Conservation (phyloP, 2,888 invertebrate species). For the Agonum fuliginosum region DNA sequence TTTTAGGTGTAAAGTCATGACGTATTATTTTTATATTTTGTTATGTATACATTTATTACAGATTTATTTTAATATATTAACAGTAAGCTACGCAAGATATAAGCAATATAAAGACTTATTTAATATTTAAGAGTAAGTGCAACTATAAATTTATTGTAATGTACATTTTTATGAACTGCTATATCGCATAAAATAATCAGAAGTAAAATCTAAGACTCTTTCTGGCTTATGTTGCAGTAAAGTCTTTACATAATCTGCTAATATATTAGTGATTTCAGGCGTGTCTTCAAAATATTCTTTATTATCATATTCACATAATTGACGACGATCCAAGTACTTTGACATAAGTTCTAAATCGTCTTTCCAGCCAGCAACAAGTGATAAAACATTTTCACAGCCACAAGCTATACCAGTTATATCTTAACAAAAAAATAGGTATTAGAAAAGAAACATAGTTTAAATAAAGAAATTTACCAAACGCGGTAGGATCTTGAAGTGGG, state of each 20-base stretch:
- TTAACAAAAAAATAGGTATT: background rate
- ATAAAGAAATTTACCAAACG: background rate
- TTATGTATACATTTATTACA: slow-evolving; percentile 23
- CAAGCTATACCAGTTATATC: background rate
- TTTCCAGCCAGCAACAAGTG: slow-evolving; percentile 75
- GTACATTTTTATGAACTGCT: slow-evolving; percentile 64
- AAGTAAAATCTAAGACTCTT: slow-evolving; percentile 75
- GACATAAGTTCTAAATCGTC: slow-evolving; percentile 78
- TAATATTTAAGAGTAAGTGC: background rate
- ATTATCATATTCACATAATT: slow-evolving; percentile 73
- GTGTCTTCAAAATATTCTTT: slow-evolving; percentile 77
- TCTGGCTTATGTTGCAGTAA: slow-evolving; percentile 76
- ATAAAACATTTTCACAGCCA: slow-evolving; percentile 70
- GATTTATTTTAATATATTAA: slow-evolving; percentile 41
- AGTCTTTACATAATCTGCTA: slow-evolving; percentile 78
- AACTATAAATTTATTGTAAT: background rate
- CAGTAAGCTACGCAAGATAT: background rate
- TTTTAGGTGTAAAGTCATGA: background rate
- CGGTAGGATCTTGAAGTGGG: slow-evolving; percentile 71
- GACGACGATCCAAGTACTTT: slow-evolving; percentile 77
- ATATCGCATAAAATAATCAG: slow-evolving; percentile 75
- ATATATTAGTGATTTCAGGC: slow-evolving; percentile 75
- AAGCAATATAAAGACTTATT: slow-evolving; percentile 28
- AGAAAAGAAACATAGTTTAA: background rate
- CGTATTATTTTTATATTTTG: slow-evolving; percentile 42